phyloP scores from a whole-genome alignment of 2,113 vertebrate genomes.

The Daphoenositta chrysoptera region DNA sequence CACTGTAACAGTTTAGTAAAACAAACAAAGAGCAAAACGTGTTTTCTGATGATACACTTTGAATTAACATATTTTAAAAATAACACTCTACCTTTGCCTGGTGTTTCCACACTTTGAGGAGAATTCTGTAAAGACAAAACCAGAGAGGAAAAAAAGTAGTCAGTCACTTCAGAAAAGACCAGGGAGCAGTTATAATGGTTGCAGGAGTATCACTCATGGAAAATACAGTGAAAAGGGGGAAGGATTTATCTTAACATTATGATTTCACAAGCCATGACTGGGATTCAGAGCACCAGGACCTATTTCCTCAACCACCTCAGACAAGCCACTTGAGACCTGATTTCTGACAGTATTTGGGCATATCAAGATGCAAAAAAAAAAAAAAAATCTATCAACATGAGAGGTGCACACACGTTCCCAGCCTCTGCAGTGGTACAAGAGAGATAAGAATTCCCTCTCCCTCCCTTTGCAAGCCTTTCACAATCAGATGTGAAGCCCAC shows the following conservation, averaged over 20 bases:
- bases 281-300: background rate
- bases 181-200: background rate
- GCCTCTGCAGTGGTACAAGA: background rate
- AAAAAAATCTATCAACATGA: too few relatives aligned
- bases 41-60: background rate
- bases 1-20: background rate
- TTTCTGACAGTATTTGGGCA: background rate
- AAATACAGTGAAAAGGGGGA: background rate
- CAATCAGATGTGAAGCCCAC: background rate
- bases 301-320: background rate
- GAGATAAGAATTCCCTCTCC: background rate
- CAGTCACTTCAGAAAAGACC: background rate
- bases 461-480: background rate
- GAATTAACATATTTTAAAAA: background rate
- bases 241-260: background rate
- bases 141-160: background rate
- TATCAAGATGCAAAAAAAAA: background rate
- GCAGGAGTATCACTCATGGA: background rate
- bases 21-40: background rate
- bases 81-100: slow-evolving; percentile 17
- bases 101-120: background rate
- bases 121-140: background rate
- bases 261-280: background rate
- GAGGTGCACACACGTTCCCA: rapidly evolving
- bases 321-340: background rate